phyloP scores from a whole-genome alignment of 2,797 vertebrate genomes.

The Mustela erminea region DNA sequence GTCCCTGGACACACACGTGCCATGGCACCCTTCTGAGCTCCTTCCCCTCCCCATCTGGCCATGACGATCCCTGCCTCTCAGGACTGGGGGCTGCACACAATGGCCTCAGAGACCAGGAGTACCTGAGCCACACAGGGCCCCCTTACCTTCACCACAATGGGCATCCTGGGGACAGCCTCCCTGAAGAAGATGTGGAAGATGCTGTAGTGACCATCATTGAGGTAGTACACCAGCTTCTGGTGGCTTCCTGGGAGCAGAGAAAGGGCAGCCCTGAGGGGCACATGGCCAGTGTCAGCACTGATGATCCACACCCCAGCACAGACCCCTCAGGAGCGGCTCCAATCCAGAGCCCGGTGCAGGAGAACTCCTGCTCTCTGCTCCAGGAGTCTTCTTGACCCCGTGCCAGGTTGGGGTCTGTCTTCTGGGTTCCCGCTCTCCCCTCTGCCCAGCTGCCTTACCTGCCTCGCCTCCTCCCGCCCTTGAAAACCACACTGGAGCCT shows the following conservation, averaged over 20 bases:
- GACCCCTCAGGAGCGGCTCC: background rate
- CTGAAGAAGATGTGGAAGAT: background rate
- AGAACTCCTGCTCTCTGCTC: background rate
- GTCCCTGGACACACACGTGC: fast-evolving
- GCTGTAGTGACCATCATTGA: conserved; percentile 84
- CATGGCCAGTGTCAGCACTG: too few species aligned
- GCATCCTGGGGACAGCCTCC: background rate
- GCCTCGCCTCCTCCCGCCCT: background rate
- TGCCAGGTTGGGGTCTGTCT: background rate
- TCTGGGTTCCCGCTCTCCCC: background rate
- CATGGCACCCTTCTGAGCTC: background rate
- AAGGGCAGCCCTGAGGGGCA: background rate
- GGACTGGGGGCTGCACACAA: background rate
- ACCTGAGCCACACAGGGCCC: background rate
- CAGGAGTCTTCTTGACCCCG: background rate
- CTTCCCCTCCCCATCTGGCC: background rate
- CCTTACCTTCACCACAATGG: conserved; percentile 56
- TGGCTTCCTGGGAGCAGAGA: background rate
- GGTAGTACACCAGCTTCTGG: conserved; percentile 85
- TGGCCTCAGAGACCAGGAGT: background rate
- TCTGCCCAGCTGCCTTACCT: too few species aligned
- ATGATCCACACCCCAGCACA: background rate
- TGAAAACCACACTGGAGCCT: background rate
- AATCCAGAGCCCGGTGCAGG: background rate
- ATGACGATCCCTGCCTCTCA: too few species aligned